These are phyloP conservation scores for Spondyliosoma cantharus DNA, from an alignment of 2,797 vertebrate genomes.

Conservation along the genomic window DNA sequence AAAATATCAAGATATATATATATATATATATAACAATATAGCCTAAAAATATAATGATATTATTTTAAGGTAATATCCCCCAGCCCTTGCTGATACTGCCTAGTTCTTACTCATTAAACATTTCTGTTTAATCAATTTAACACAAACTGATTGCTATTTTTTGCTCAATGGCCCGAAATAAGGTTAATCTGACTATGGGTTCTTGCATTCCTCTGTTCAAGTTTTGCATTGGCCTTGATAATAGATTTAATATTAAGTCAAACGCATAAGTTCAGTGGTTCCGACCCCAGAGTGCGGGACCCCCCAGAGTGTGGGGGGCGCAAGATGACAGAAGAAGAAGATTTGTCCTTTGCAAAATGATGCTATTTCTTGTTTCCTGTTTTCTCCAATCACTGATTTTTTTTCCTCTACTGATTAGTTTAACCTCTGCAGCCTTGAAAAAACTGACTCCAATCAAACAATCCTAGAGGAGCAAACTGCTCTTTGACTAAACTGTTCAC, in stretches of 20 bases:
- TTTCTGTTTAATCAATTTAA: not conserved
- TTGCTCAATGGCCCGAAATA: no score
- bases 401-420: conserved; percentile 20
- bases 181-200: not conserved
- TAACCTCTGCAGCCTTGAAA: conserved; percentile 3
- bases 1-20: no score
- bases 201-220: not conserved
- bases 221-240: not conserved
- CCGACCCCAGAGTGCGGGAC: no score
- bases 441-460: conserved; percentile 9
- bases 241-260: not conserved
- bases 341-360: not conserved
- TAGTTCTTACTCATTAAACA: not conserved
- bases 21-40: no score
- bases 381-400: conserved; percentile 9
- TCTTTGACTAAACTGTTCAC: conserved; percentile 11
- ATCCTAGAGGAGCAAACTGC: not conserved
- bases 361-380: not conserved
- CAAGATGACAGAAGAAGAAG: not conserved
- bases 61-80: no score
- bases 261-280: no score
- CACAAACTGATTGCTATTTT: not conserved
- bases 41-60: no score
- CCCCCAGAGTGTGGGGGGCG: not conserved
- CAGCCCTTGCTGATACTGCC: no score